These are phyloP conservation scores for Cotesia congregata DNA, from an alignment of 2,888 invertebrate genomes.

Conservation along the genomic window DNA sequence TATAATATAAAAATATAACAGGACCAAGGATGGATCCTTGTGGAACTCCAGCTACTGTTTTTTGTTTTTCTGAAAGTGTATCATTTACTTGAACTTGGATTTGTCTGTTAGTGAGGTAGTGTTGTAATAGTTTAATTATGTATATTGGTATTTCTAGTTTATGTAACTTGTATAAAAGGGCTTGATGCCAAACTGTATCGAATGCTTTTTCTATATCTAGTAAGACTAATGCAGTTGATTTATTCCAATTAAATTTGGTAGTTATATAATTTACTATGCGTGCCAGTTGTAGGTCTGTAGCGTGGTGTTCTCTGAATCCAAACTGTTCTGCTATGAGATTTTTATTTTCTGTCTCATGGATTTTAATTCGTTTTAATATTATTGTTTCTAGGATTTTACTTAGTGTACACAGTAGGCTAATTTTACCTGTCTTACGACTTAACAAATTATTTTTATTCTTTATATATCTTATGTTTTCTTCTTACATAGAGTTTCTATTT, in stretches of 20 bases:
- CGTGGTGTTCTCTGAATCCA: slow-evolving; percentile 10
- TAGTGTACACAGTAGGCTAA: slow-evolving; percentile 42
- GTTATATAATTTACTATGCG: background rate
- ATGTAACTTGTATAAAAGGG: background rate
- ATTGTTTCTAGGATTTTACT: background rate
- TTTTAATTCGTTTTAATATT: background rate
- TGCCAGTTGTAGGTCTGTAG: slow-evolving; percentile 11
- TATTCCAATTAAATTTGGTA: slow-evolving; percentile 7
- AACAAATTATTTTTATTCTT: too few species aligned
- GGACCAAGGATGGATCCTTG: too few species aligned
- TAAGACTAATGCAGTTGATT: slow-evolving; percentile 15
- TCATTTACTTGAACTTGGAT: background rate
- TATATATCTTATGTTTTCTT: too few species aligned
- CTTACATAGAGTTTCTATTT: too few species aligned
- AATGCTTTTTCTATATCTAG: slow-evolving; percentile 4
- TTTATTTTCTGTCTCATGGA: background rate
- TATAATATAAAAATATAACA: too few species aligned
- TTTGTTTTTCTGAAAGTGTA: background rate
- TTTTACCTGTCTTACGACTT: slow-evolving; percentile 16
- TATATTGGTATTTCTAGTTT: background rate
- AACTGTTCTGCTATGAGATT: slow-evolving; percentile 4
- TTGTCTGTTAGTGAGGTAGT: background rate
- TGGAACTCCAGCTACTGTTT: slow-evolving; percentile 12
- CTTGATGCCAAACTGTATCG: slow-evolving; percentile 10
- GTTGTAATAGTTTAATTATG: slow-evolving; percentile 11